These are phyloP conservation scores for Aphaenogaster floridana DNA, from an alignment of 1,140 invertebrate genomes.

Conservation along the genomic window DNA sequence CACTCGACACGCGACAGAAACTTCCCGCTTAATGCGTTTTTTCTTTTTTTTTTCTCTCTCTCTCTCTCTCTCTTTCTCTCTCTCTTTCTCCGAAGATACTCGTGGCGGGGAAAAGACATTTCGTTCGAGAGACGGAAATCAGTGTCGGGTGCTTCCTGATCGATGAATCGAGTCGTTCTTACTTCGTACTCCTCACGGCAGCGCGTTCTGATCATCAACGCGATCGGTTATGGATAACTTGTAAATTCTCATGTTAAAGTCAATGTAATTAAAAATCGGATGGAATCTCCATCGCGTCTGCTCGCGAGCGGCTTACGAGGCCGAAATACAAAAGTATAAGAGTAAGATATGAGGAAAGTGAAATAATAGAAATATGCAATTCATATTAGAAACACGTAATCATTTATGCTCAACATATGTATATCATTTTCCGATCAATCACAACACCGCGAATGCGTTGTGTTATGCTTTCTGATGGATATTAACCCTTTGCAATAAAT, in stretches of 20 bases:
- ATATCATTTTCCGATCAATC: not conserved
- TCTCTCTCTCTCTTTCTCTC: no score
- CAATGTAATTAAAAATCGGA: not conserved
- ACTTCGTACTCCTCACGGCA: constrained; percentile 52
- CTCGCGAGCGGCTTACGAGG: not conserved
- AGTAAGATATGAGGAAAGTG: not conserved
- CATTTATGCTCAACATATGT: not conserved
- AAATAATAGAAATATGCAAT: constrained; percentile 4
- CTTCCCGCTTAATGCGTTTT: not conserved
- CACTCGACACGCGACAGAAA: constrained; percentile 28
- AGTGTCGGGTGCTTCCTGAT: not conserved
- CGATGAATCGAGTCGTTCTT: constrained; percentile 38
- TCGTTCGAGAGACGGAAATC: constrained; percentile 35
- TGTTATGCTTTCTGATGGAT: no score
- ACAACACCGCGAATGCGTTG: not conserved
- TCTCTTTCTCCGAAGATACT: constrained; percentile 13
- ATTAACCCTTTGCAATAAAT: no score
- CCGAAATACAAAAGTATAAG: not conserved
- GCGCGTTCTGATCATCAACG: constrained; percentile 2
- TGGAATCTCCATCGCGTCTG: not conserved
- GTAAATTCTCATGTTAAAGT: not conserved
- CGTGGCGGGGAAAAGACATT: not conserved
- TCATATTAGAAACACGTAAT: not conserved
- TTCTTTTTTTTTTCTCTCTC: not conserved
- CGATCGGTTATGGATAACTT: not conserved